Evolutionary conservation across 2,113 vertebrate genomes (phyloP).

Genomic region (Nematolebias whitei): DNA sequence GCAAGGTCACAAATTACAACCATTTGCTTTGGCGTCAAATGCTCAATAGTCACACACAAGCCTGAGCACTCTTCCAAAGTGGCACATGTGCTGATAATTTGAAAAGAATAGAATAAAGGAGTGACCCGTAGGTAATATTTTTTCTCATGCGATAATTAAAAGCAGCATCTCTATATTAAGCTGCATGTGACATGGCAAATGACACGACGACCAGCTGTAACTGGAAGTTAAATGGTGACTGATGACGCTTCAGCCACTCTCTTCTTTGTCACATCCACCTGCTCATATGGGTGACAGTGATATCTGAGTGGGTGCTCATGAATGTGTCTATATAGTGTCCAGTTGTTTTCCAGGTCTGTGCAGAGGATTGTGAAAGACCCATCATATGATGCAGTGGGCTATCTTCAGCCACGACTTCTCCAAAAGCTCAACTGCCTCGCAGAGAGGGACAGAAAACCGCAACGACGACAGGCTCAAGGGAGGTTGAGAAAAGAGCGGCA

Average conservation of each 20-base stretch:
- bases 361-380: conserved; percentile 61
- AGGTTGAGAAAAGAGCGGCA: conserved; percentile 62
- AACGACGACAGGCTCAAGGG: conserved; percentile 47
- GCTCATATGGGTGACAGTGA: conserved; percentile 21
- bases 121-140: conserved; percentile 17
- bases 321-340: conserved; percentile 2
- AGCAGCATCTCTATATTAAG: neutral
- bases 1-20: conserved; percentile 88
- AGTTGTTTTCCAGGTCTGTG: conserved; percentile 62
- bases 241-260: conserved; percentile 31
- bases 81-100: conserved; percentile 26
- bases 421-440: conserved; percentile 71
- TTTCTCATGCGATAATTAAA: conserved; percentile 3
- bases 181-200: too few relatives aligned
- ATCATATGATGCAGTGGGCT: conserved; percentile 63
- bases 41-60: conserved; percentile 86
- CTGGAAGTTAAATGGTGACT: conserved; percentile 1
- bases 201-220: neutral
- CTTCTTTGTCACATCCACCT: conserved; percentile 31
- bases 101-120: conserved; percentile 39
- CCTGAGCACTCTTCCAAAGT: conserved; percentile 37
- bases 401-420: conserved; percentile 79
- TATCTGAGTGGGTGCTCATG: neutral
- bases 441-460: conserved; percentile 46
- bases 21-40: conserved; percentile 85